Percentiles rank a stretch among this genome's conserved stretches.
These are phyloP conservation scores for Lottia scabra DNA, from an alignment of 2,888 invertebrate species.

Conservation along the genomic window DNA sequence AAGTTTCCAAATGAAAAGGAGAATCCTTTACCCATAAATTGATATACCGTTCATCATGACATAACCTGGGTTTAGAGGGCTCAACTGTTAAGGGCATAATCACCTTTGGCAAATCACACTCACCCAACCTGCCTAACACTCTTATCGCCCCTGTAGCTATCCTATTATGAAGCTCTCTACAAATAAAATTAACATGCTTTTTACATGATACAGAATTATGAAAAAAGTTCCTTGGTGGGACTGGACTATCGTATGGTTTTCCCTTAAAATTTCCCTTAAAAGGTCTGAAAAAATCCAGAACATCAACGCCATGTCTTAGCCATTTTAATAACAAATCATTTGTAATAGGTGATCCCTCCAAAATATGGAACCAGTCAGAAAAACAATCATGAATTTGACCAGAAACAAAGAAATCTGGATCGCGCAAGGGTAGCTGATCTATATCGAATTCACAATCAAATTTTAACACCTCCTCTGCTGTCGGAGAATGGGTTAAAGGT, in stretches of 20 bases:
- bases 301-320: constrained; percentile 17
- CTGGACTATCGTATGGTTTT: constrained; percentile 12
- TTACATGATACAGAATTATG: constrained; percentile 12
- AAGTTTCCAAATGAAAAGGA: constrained; percentile 23
- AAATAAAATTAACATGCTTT: neutral
- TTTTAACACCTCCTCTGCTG: no score
- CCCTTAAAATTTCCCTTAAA: constrained; percentile 25
- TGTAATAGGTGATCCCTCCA: neutral
- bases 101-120: constrained; percentile 14
- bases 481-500: neutral
- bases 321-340: neutral
- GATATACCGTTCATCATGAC: constrained; percentile 25
- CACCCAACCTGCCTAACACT: constrained; percentile 12
- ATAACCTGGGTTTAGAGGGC: constrained; percentile 22
- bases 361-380: constrained; percentile 1
- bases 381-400: constrained; percentile 10
- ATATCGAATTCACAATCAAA: neutral
- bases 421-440: constrained; percentile 10
- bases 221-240: constrained; percentile 21
- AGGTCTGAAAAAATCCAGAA: constrained; percentile 8
- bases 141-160: constrained; percentile 16
- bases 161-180: constrained; percentile 6
- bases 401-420: constrained; percentile 19
- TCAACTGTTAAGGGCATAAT: no score
- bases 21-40: constrained; percentile 22